Base-by-base conservation (phyloP, 2,888 invertebrate genomes). In the Polydrusus tereticollis region DNA sequence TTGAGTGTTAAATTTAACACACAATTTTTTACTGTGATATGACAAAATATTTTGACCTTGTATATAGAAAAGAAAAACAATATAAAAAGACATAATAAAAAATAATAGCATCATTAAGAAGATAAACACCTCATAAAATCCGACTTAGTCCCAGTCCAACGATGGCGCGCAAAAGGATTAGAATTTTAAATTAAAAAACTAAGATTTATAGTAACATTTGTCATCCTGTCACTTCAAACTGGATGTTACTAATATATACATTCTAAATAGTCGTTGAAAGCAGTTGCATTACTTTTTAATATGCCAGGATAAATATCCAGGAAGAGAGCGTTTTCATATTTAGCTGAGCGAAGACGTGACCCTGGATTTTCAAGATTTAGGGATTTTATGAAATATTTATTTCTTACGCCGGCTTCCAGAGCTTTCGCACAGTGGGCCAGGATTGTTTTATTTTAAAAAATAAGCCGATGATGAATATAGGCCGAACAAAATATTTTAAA, bases 211-310 rank as follows among this genome's bases (percentile, higher is more conserved):
- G 64, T 57, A 57, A 52, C 69, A 73, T 73, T 73, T 55, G 59
- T 73, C 73, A 73, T 73, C 50, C 64, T 69, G 73, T 73, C 73
- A 69, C 65, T 73, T 73, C 73, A 73, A 73, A 69, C 73, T 73
- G 73, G 68, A 64, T 65, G 73, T 72, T 64, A 59, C 69, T 73
- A 73, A 73, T 73, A 73, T 73, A 73, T 73, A 73, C 69, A 64
- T 59, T 69, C 69, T 73, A 68, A 73, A 73, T 73, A 59, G 73
- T 60, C 73, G 73, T 60, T 68, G 68, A 71, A 59, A 73, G 69
- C 69, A 69, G 64, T 73, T 73, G 69, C 73, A 73, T 69, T 73
- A 60, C 65, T 57, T 64, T 73, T 73, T 73, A 73, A 63, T 68
- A 73, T 65, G 64, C 65, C 36, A 41, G 73, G 52, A 69, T 69